phyloP scores from a whole-genome alignment of 1,140 invertebrate species.

The Hylaeus volcanicus region DNA sequence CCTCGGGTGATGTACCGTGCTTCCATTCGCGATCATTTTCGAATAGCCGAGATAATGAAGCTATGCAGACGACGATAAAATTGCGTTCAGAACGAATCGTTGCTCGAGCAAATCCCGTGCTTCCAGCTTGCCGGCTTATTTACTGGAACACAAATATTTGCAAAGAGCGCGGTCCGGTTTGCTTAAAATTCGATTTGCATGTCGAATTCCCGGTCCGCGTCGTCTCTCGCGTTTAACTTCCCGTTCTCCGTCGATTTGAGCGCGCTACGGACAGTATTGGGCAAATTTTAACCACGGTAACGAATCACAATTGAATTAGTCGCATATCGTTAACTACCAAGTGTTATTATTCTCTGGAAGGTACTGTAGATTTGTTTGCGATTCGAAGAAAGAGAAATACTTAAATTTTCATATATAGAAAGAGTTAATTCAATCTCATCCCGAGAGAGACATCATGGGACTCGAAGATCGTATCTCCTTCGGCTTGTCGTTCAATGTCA shows the following conservation, averaged over 20 bases:
- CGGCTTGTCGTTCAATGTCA: neutral
- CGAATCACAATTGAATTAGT: too few relatives aligned
- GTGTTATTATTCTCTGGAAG: too few relatives aligned
- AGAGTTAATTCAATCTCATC: too few relatives aligned
- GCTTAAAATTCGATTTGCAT: conserved; percentile 29
- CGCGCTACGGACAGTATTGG: neutral
- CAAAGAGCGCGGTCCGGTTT: neutral
- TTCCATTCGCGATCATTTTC: neutral
- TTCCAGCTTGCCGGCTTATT: conserved; percentile 5
- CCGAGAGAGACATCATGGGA: too few relatives aligned
- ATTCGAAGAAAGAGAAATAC: too few relatives aligned
- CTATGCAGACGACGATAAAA: neutral
- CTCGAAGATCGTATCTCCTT: too few relatives aligned
- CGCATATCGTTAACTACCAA: neutral
- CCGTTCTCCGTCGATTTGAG: neutral
- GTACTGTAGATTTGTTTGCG: too few relatives aligned
- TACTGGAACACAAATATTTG: conserved; percentile 12
- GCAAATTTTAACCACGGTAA: neutral
- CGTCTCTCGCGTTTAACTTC: neutral
- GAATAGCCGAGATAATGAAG: neutral
- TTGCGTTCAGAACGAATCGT: neutral
- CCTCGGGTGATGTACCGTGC: too few relatives aligned
- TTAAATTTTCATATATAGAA: too few relatives aligned
- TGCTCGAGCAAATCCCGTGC: neutral
- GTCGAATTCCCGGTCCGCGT: neutral